These are phyloP conservation scores for Danio kyathit DNA, from an alignment of 2,797 vertebrate genomes.

Conservation along the genomic window DNA sequence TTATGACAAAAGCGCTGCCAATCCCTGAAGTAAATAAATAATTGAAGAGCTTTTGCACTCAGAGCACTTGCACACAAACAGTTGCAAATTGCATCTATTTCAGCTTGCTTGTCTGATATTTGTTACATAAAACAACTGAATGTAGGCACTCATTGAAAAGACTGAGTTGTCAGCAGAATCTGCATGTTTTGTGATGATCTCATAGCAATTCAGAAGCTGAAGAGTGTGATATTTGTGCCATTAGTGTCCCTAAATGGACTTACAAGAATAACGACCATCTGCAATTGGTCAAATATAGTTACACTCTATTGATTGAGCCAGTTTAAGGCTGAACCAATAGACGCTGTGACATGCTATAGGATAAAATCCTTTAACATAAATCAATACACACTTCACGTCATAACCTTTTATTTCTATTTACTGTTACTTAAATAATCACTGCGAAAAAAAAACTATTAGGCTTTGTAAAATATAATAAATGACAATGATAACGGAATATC, in stretches of 20 bases:
- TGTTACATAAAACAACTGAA: neutral
- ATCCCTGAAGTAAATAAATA: neutral
- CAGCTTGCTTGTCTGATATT: conserved; percentile 3
- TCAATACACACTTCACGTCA: neutral
- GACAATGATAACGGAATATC: neutral
- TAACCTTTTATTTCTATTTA: neutral
- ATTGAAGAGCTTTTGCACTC: neutral
- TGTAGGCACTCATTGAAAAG: neutral
- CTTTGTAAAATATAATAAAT: no score
- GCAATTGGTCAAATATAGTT: neutral
- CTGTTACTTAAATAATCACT: neutral
- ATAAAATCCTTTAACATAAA: neutral
- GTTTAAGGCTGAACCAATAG: no score
- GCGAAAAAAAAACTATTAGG: no score
- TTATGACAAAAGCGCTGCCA: neutral
- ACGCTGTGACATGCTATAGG: neutral
- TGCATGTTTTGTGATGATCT: neutral
- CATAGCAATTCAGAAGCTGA: neutral
- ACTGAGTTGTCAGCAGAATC: neutral
- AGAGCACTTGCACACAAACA: neutral
- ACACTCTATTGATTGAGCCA: neutral
- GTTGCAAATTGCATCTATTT: neutral
- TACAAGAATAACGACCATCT: neutral
- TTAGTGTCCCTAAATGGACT: neutral
- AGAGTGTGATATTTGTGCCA: neutral